Evolutionary conservation across 2,888 invertebrate genomes (phyloP).

Genomic region (Apodemia mormo): DNA sequence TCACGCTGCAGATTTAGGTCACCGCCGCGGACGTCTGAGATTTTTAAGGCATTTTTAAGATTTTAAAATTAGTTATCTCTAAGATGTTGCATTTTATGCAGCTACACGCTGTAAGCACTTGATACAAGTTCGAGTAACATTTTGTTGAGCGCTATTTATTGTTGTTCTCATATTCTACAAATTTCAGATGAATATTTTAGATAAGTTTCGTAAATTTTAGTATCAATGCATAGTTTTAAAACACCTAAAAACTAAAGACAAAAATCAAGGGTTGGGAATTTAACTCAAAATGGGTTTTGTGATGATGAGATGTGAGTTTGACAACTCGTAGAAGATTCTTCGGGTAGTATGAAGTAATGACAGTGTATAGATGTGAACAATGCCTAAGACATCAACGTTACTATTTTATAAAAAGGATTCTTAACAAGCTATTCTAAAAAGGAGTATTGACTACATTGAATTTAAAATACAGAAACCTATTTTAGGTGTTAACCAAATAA

Average conservation of each 20-base stretch:
- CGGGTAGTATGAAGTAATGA: no score
- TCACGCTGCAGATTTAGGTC: not conserved
- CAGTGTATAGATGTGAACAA: no score
- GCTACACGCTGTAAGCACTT: not conserved
- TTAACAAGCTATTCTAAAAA: no score
- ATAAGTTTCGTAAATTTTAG: not conserved
- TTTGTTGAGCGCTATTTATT: not conserved
- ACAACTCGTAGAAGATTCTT: no score
- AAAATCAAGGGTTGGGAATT: no score
- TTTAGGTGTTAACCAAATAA: no score
- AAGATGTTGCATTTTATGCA: not conserved
- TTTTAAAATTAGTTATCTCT: constrained; percentile 15
- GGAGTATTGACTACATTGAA: no score
- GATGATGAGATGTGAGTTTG: no score
- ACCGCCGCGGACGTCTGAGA: not conserved
- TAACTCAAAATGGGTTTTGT: no score
- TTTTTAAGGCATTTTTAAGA: constrained; percentile 9
- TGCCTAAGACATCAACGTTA: no score
- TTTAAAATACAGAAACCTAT: no score
- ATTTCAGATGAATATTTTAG: not conserved
- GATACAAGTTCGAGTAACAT: not conserved
- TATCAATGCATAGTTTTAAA: not conserved
- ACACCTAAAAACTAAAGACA: not conserved
- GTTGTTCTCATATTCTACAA: not conserved
- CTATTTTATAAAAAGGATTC: no score